These are phyloP conservation scores for Paratilapia polleni DNA, from an alignment of 2,113 vertebrate genomes.

Conservation along the genomic window DNA sequence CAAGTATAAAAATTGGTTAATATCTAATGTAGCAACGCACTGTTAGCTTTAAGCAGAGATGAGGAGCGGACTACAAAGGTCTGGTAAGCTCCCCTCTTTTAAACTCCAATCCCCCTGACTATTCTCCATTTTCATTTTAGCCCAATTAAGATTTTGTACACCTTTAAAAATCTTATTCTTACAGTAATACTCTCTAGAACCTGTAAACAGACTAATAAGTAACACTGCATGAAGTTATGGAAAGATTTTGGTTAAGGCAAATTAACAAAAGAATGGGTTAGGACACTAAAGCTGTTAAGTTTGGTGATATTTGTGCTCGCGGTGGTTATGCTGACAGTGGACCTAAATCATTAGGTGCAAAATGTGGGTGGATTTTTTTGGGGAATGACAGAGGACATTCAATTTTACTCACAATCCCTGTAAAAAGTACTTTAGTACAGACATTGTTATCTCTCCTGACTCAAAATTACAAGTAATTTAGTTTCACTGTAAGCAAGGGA, in stretches of 20 bases:
- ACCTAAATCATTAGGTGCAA: neutral
- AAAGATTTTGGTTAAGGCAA: neutral
- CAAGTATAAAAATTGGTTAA: neutral
- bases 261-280: neutral
- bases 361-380: neutral
- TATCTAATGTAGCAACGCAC: neutral
- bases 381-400: neutral
- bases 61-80: neutral
- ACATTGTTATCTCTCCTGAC: neutral
- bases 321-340: neutral
- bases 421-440: neutral
- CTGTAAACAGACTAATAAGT: neutral
- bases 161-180: neutral
- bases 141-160: neutral
- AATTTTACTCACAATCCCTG: neutral
- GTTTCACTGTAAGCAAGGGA: neutral
- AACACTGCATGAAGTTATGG: neutral
- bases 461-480: neutral
- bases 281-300: no score
- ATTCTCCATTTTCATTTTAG: neutral
- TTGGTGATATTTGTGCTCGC: neutral
- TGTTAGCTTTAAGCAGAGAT: neutral
- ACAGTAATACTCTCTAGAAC: neutral
- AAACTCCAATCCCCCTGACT: neutral
- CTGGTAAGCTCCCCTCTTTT: neutral